Conservation (phyloP, 2,888 invertebrate genomes). For the Zonitis immaculata region DNA sequence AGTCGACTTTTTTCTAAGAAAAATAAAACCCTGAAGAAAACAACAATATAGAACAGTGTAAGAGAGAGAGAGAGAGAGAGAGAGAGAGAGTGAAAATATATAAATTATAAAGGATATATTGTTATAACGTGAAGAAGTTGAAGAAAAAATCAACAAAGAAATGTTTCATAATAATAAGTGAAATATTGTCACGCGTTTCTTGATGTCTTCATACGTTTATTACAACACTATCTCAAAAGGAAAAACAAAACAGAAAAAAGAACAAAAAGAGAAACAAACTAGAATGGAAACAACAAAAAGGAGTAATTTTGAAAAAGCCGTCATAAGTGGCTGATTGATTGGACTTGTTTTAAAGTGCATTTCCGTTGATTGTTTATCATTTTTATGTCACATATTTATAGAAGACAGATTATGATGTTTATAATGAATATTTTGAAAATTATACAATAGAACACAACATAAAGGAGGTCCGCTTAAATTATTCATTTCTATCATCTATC, state of each 20-base stretch:
- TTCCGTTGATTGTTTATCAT: constrained; percentile 31
- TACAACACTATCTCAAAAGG: background rate
- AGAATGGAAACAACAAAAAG: background rate
- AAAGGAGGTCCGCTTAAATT: too few species aligned
- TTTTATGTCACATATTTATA: constrained; percentile 10
- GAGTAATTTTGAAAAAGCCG: constrained; percentile 20
- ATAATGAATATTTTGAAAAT: too few species aligned
- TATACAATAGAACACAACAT: too few species aligned
- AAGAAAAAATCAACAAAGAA: too few species aligned
- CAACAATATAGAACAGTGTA: too few species aligned
- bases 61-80: too few species aligned
- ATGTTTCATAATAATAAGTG: constrained; percentile 26
- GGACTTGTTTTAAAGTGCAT: constrained; percentile 27
- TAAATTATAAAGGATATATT: background rate
- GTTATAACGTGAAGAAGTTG: too few species aligned
- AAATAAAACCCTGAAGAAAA: constrained; percentile 7
- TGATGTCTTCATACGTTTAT: constrained; percentile 24
- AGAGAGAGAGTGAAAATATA: background rate
- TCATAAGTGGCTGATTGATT: constrained; percentile 34
- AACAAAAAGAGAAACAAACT: background rate
- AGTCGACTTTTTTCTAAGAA: constrained; percentile 11
- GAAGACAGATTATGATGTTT: background rate
- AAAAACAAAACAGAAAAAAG: background rate
- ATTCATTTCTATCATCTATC: too few species aligned
- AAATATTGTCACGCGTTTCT: constrained; percentile 34